Conservation (phyloP, 2,797 vertebrate species). For the Tangara arthus region DNA sequence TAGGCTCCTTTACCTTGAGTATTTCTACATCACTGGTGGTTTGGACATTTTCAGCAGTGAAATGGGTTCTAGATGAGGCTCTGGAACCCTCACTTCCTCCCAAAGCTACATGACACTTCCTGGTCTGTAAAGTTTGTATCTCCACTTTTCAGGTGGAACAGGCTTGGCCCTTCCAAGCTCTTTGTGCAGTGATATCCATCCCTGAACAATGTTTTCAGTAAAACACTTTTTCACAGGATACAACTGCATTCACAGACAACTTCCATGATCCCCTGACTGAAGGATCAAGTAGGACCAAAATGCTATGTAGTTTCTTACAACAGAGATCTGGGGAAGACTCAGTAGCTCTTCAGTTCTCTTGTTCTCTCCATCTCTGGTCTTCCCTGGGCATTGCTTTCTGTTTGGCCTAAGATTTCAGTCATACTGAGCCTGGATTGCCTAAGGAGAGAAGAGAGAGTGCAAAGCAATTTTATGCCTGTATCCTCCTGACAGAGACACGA, state of each 20-base stretch:
- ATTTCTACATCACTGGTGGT: background rate
- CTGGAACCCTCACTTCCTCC: background rate
- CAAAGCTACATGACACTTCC: background rate
- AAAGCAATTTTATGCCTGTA: background rate
- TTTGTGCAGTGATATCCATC: background rate
- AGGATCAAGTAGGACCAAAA: background rate
- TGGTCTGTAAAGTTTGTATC: background rate
- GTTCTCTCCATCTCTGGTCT: conserved; percentile 48
- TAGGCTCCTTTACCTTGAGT: background rate
- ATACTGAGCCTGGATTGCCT: conserved; percentile 82
- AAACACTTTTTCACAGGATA: background rate
- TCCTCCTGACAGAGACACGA: background rate
- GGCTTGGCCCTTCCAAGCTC: background rate
- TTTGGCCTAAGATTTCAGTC: conserved; percentile 79
- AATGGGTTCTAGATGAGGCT: background rate
- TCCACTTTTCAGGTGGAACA: background rate
- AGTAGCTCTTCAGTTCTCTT: conserved; percentile 73
- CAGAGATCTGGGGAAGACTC: conserved; percentile 30
- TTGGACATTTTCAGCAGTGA: background rate
- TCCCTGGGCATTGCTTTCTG: conserved; percentile 31
- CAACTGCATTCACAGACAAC: background rate
- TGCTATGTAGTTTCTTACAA: background rate
- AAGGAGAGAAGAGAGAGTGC: background rate
- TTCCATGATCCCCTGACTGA: background rate
- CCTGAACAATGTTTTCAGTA: background rate